These are phyloP conservation scores for Trachelus iudaicus DNA, from an alignment of 2,888 invertebrate genomes.

Conservation along the genomic window DNA sequence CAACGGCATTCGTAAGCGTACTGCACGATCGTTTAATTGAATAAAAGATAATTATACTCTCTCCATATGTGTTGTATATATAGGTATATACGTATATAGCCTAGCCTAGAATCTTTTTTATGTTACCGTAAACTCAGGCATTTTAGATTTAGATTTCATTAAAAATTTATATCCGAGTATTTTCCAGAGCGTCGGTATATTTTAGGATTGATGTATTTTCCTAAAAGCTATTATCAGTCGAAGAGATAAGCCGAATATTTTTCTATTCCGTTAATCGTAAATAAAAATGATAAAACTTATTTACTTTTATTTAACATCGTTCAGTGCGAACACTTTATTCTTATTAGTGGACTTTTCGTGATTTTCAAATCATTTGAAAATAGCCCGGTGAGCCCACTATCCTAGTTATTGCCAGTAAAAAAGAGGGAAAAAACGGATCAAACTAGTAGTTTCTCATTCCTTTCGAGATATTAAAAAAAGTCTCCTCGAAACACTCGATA, in stretches of 20 bases:
- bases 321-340: too few relatives aligned
- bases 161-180: conserved; percentile 4
- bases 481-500: too few relatives aligned
- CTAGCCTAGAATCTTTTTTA: conserved; percentile 12
- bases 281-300: not conserved
- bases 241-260: conserved; percentile 14
- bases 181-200: conserved; percentile 12
- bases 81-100: conserved; percentile 2
- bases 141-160: conserved; percentile 34
- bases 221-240: conserved; percentile 20
- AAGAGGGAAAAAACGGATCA: conserved; percentile 19
- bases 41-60: too few relatives aligned
- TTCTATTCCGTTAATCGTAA: conserved; percentile 12
- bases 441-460: conserved; percentile 10
- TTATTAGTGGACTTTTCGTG: too few relatives aligned
- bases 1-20: too few relatives aligned
- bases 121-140: conserved; percentile 47
- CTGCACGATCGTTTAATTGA: too few relatives aligned
- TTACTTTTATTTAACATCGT: not conserved
- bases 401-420: conserved; percentile 38
- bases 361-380: too few relatives aligned
- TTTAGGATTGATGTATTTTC: conserved; percentile 46
- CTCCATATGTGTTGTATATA: not conserved
- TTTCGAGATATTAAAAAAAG: too few relatives aligned
- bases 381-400: too few relatives aligned